Percentiles rank a stretch among this genome's conserved stretches.
phyloP scores from a whole-genome alignment of 2,888 invertebrate species.

The Anorthoa munda region DNA sequence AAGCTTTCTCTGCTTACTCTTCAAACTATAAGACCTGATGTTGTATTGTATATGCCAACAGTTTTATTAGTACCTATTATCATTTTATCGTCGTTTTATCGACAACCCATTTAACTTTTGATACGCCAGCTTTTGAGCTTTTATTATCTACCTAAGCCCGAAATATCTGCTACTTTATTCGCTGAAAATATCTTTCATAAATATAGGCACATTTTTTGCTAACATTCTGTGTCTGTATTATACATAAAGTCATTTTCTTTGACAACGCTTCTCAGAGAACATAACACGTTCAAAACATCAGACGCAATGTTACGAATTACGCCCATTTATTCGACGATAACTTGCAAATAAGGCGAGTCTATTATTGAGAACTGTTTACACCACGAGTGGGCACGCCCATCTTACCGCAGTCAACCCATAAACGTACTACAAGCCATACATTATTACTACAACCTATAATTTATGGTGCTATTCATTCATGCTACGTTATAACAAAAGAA shows the following conservation, averaged over 20 bases:
- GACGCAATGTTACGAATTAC: slow-evolving; percentile 18
- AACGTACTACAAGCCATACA: slow-evolving; percentile 24
- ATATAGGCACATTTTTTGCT: slow-evolving; percentile 4
- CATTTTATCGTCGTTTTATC: slow-evolving; percentile 21
- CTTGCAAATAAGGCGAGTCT: slow-evolving; percentile 32
- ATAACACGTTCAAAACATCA: slow-evolving; percentile 13
- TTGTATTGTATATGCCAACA: slow-evolving; percentile 1
- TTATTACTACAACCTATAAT: slow-evolving; percentile 44
- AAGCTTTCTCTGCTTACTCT: neutral
- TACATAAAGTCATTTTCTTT: slow-evolving; percentile 12
- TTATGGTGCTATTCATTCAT: slow-evolving; percentile 52
- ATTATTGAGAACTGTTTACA: slow-evolving; percentile 42
- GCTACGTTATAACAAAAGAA: slow-evolving; percentile 33
- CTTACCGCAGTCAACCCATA: slow-evolving; percentile 38
- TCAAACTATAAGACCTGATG: neutral
- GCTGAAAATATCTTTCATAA: slow-evolving; percentile 16
- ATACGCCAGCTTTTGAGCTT: slow-evolving; percentile 22
- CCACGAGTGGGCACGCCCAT: slow-evolving; percentile 50
- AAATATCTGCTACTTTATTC: slow-evolving; percentile 5
- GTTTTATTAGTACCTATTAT: slow-evolving; percentile 1
- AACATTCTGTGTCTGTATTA: neutral
- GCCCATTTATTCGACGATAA: slow-evolving; percentile 22
- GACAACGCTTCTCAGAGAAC: slow-evolving; percentile 5
- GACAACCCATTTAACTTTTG: slow-evolving; percentile 25
- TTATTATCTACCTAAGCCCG: slow-evolving; percentile 17